phyloP scores from a whole-genome alignment of 2,113 vertebrate species.

The Peromyscus leucopus region DNA sequence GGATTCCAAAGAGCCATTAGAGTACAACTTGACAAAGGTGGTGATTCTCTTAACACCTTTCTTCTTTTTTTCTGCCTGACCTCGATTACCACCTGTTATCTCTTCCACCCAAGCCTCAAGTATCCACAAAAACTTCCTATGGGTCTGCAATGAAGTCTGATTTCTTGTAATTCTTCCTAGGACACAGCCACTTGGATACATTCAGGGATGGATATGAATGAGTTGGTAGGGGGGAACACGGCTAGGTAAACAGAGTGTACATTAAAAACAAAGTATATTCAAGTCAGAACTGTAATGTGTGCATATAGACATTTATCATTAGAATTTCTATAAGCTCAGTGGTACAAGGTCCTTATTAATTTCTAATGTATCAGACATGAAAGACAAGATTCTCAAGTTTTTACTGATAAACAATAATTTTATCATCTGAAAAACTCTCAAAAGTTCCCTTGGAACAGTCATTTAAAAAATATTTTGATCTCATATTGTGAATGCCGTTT shows the following conservation, averaged over 20 bases:
- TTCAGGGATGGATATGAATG: neutral
- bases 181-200: neutral
- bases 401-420: neutral
- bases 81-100: neutral
- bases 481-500: neutral
- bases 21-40: neutral
- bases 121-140: slow-evolving; percentile 1
- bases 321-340: neutral
- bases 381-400: neutral
- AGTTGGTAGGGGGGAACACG: neutral
- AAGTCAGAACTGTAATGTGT: neutral
- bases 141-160: neutral
- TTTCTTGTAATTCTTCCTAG: slow-evolving; percentile 4
- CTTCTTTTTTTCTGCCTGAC: neutral
- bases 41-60: neutral
- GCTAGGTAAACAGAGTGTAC: neutral
- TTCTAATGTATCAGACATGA: slow-evolving; percentile 22
- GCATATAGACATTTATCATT: neutral
- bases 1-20: neutral
- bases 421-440: neutral
- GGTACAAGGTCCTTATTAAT: neutral
- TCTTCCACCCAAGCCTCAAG: neutral
- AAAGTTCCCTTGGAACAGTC: neutral
- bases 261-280: neutral
- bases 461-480: neutral